phyloP scores from a whole-genome alignment of 2,888 invertebrate species.

The Clunio marinus region DNA sequence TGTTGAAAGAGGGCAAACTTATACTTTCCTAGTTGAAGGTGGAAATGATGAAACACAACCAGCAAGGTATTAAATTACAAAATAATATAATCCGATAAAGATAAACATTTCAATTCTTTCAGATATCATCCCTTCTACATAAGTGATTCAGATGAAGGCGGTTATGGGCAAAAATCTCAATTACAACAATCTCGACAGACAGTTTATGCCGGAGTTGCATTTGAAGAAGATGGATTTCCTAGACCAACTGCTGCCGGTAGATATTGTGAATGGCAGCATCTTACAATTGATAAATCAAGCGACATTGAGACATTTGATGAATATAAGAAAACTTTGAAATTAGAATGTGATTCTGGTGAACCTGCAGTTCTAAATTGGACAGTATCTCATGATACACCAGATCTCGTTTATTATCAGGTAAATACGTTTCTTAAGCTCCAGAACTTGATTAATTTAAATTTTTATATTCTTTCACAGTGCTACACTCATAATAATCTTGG shows the following conservation, averaged over 20 bases:
- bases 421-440: background rate
- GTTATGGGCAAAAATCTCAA: conserved; percentile 72
- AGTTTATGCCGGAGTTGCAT: conserved; percentile 76
- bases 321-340: conserved; percentile 68
- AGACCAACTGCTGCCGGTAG: conserved; percentile 78
- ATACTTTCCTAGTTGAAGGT: conserved; percentile 82
- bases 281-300: conserved; percentile 67
- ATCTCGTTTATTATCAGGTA: conserved; percentile 85
- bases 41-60: conserved; percentile 75
- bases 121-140: conserved; percentile 90
- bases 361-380: conserved; percentile 79
- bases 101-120: conserved; percentile 36
- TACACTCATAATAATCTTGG: conserved; percentile 88
- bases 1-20: conserved; percentile 79
- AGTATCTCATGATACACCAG: conserved; percentile 77
- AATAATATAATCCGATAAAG: background rate
- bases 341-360: conserved; percentile 72
- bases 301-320: conserved; percentile 71
- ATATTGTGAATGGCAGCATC: conserved; percentile 84
- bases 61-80: conserved; percentile 57
- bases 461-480: conserved; percentile 61
- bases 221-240: conserved; percentile 70
- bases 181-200: conserved; percentile 66
- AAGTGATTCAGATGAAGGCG: conserved; percentile 79
- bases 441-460: conserved; percentile 17